These are phyloP conservation scores for Agonopterix subpropinquella DNA, from an alignment of 2,888 invertebrate species.

Conservation along the genomic window DNA sequence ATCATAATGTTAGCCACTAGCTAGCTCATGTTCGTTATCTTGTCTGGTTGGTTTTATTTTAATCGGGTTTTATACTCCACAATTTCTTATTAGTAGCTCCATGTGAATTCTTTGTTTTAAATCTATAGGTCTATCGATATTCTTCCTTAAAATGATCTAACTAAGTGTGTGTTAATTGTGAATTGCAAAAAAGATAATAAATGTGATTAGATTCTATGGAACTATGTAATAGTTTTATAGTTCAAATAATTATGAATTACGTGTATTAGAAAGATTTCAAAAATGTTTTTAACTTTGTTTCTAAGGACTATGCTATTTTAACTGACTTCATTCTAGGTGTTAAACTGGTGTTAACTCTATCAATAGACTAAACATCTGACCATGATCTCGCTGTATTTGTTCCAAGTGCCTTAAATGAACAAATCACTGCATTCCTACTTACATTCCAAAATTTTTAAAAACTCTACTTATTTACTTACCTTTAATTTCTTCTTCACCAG, in stretches of 20 bases:
- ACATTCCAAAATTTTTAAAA: slow-evolving; percentile 36
- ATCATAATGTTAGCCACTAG: too few species aligned
- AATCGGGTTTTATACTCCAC: too few species aligned
- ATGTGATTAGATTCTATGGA: slow-evolving; percentile 54
- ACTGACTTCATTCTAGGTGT: too few species aligned
- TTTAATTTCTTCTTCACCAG: not conserved
- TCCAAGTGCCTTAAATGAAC: slow-evolving; percentile 71
- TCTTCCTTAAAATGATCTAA: slow-evolving; percentile 34
- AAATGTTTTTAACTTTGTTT: not conserved
- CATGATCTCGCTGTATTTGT: slow-evolving; percentile 61
- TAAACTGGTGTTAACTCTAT: slow-evolving; percentile 5
- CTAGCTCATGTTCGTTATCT: too few species aligned
- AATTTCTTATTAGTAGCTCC: slow-evolving; percentile 1
- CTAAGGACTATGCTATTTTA: too few species aligned
- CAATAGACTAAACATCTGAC: slow-evolving; percentile 20
- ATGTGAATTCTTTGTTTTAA: slow-evolving; percentile 19
- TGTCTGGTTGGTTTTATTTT: too few species aligned
- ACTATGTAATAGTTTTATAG: slow-evolving; percentile 58
- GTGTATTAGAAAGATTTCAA: slow-evolving; percentile 21
- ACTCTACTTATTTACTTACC: too few species aligned
- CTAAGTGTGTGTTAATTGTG: slow-evolving; percentile 46
- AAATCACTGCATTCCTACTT: slow-evolving; percentile 63
- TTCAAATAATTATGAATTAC: slow-evolving; percentile 21
- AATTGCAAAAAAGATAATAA: slow-evolving; percentile 31
- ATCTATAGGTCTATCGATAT: slow-evolving; percentile 32